Conservation (phyloP, 1,140 invertebrate genomes). For the Drosophila serrata region DNA sequence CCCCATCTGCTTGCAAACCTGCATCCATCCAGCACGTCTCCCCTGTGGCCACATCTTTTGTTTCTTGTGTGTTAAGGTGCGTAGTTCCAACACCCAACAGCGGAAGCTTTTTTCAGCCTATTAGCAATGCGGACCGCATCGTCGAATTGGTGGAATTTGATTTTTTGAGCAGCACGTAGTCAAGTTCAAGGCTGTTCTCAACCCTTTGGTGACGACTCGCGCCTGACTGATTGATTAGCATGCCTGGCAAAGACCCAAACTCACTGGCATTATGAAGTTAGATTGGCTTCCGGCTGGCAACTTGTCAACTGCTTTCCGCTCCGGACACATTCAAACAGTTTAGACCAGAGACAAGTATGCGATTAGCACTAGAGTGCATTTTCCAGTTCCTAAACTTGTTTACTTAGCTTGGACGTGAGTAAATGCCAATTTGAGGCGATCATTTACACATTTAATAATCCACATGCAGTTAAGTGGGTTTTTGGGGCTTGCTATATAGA, state of each 20-base stretch:
- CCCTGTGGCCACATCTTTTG: slow-evolving; percentile 98
- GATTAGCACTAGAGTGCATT: slow-evolving; percentile 25
- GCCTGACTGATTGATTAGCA: slow-evolving; percentile 26
- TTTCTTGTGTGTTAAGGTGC: slow-evolving; percentile 96
- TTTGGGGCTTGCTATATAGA: neutral
- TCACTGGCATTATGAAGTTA: slow-evolving; percentile 6
- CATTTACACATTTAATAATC: too few species aligned
- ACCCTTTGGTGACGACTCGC: slow-evolving; percentile 36
- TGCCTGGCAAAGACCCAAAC: slow-evolving; percentile 1
- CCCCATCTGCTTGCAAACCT: slow-evolving; percentile 95
- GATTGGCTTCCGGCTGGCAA: slow-evolving; percentile 52
- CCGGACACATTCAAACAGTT: slow-evolving; percentile 16
- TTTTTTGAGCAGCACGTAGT: slow-evolving; percentile 45
- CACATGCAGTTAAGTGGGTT: neutral
- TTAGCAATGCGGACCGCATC: slow-evolving; percentile 52
- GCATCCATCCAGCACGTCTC: slow-evolving; percentile 94
- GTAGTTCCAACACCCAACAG: slow-evolving; percentile 27
- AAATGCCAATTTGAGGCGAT: neutral
- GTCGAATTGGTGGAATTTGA: slow-evolving; percentile 11
- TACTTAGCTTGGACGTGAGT: neutral
- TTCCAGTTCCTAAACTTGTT: slow-evolving; percentile 27
- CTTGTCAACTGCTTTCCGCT: slow-evolving; percentile 18
- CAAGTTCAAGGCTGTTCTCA: slow-evolving; percentile 67
- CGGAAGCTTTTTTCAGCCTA: slow-evolving; percentile 53
- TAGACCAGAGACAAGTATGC: neutral